Evolutionary conservation across 2,797 vertebrate species (phyloP), one percentile per base, ranked within the genome.

Genomic region (Merluccius polli): DNA sequence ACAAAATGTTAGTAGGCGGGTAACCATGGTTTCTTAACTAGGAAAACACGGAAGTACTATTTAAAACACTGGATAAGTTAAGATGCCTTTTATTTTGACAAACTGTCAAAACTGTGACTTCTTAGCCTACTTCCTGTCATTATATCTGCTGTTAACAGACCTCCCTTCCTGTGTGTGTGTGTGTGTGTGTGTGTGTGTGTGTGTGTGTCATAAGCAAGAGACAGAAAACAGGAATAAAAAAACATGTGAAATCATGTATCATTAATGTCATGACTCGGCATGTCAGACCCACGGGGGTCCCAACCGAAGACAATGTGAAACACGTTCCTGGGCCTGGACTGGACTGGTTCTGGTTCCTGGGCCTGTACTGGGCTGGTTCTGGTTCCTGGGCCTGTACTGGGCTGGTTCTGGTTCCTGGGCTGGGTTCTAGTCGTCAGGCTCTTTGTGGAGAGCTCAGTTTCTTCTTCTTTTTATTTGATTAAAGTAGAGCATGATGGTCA

Each of bases 121-220:
- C 52, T n/a, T 59, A 59, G 52, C 52, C n/a, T n/a, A 35, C 33
- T 65, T 65, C 59, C 59, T 65, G 59, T 65, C 59, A 65, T 65
- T 65, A 24, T 65, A 65, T 65, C 59, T 65, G 59, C 59, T 65
- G n/a, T 24, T 27, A 65, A 27, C 59, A 24, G 16, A 2, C 24
- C 59, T 65, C 27, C 59, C 59, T 10, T 9, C 59, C 59, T 65
- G n/a, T 24, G n/a, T 63, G 59, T 63, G 59, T 63, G 59, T 63
- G 24, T 63, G 24, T 63, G 59, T 63, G 24, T 27, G 24, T 63
- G n/a, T 24, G 59, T 27, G 59, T 63, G 59, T 63, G 59, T 27
- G n/a, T 24, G 24, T 63, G 24, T 27, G 24, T 65, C 21, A 59
- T n/a, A 3, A 21, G 16, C 4, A 48, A 18, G 44, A 11, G n/a